phyloP scores from a whole-genome alignment of 1,140 invertebrate genomes.

The Drosophila auraria region DNA sequence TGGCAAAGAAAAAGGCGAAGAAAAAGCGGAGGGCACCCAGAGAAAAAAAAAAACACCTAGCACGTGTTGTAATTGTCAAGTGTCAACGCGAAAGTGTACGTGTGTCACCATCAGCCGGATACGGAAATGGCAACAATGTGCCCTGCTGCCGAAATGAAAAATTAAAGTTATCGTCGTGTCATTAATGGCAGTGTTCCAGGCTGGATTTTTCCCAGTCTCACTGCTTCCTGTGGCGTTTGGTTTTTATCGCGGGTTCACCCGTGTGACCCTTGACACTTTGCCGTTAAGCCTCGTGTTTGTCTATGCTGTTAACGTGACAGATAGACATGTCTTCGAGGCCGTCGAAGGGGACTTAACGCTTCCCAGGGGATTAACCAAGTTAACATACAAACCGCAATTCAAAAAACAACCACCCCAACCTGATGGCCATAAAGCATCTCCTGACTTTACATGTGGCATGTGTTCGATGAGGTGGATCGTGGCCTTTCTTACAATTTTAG shows the following conservation, averaged over 20 bases:
- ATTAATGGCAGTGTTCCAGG: constrained; percentile 54
- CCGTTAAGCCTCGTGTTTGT: constrained; percentile 43
- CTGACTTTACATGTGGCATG: constrained; percentile 6
- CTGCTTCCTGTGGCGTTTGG: constrained; percentile 10
- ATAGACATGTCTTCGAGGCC: constrained; percentile 25
- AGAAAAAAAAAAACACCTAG: constrained; percentile 47
- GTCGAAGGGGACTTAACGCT: constrained; percentile 29
- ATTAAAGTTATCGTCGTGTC: constrained; percentile 73
- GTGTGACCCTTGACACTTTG: constrained; percentile 33
- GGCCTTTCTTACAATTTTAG: not conserved
- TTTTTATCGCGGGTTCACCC: constrained; percentile 53
- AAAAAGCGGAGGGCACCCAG: not conserved
- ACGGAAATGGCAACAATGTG: constrained; percentile 67
- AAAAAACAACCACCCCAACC: constrained; percentile 19
- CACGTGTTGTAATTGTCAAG: constrained; percentile 80
- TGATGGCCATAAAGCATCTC: constrained; percentile 10
- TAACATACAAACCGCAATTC: constrained; percentile 25
- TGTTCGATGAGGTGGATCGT: not conserved
- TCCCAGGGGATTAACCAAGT: constrained; percentile 14
- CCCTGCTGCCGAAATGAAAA: constrained; percentile 63
- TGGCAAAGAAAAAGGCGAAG: constrained; percentile 21
- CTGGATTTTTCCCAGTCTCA: constrained; percentile 17
- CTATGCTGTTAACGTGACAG: constrained; percentile 36
- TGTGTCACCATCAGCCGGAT: constrained; percentile 59
- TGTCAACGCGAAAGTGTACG: constrained; percentile 53